Base-by-base conservation (phyloP, 2,113 vertebrate genomes). In the Callipepla squamata region DNA sequence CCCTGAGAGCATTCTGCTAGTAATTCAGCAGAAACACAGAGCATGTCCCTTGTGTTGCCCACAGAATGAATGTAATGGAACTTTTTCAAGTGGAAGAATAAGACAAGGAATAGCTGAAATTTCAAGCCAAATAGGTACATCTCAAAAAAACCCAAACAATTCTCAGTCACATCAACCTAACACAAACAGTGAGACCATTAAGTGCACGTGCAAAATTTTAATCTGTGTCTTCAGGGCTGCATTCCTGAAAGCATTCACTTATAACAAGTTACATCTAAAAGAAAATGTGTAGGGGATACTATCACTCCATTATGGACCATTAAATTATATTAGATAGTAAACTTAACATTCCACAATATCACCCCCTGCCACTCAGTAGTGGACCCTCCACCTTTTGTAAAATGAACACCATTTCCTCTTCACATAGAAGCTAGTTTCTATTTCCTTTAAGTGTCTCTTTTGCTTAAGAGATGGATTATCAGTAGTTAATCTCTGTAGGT, bases 381-480 rank as follows among this genome's bases (percentile, higher is more conserved):
- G 1, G 7, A 2, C 19, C 5, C 5, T 0, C 2, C 0, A 2
- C 2, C 51, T 84, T 83, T 78, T 23, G 30, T 11, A 70, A 63
- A 50, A 48, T 62, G 9, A 73, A n/a, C 16, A 17, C 73, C 32
- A 7, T 79, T 97, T 97, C 81, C 77, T 91, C 55, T 78, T 75
- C 74, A 59, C 59, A 89, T 11, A 94, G 28, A 96, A 94, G 82
- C 32, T 53, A 89, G 68, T 96, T 95, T 91, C 89, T 88, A 74
- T 96, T 97, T 96, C 88, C 85, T 38, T 85, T 95, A 94, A 94
- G 68, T 21, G 70, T 14, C 26, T 76, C 34, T 86, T 82, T 62
- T 58, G 28, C 17, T 90, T 84, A 26, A 85, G 72, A 67, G 93
- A 87, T 91, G 42, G 48, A 76, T 84, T 85, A 89, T 87, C 85